phyloP scores from a whole-genome alignment of 2,888 invertebrate genomes.

The Ptilodon capucinus region DNA sequence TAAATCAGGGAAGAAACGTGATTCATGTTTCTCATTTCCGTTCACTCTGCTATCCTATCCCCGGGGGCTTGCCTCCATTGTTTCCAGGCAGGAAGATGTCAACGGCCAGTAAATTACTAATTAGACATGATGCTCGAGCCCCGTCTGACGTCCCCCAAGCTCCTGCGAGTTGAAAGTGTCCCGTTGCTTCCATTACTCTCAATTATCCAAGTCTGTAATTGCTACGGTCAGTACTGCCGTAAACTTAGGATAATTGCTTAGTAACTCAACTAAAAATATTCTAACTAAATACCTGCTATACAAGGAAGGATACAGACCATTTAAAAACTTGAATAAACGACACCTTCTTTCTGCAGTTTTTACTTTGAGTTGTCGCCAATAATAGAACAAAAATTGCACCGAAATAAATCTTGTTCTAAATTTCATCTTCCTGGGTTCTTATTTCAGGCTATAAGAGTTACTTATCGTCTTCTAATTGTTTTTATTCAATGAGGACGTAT shows the following conservation, averaged over 20 bases:
- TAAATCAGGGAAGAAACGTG: neutral
- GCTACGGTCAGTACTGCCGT: neutral
- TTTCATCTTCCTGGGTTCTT: neutral
- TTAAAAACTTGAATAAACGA: neutral
- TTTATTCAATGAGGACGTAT: too few species aligned
- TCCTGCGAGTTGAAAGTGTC: neutral
- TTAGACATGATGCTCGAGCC: constrained; percentile 20
- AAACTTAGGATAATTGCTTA: neutral
- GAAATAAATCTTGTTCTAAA: neutral
- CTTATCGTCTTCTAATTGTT: too few species aligned
- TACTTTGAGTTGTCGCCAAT: neutral
- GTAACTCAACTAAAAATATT: neutral
- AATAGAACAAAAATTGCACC: neutral
- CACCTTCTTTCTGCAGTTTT: neutral
- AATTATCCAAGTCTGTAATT: neutral
- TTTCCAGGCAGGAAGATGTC: constrained; percentile 33
- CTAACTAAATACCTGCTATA: neutral
- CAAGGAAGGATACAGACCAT: neutral
- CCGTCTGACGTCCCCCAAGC: neutral
- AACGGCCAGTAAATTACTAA: constrained; percentile 46
- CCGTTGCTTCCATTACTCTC: neutral
- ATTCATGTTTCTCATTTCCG: neutral
- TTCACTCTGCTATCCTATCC: neutral
- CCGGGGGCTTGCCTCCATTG: constrained; percentile 32
- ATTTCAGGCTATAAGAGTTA: neutral